Evolutionary conservation across 2,113 vertebrate genomes (phyloP).

Genomic region (Phycodurus eques): DNA sequence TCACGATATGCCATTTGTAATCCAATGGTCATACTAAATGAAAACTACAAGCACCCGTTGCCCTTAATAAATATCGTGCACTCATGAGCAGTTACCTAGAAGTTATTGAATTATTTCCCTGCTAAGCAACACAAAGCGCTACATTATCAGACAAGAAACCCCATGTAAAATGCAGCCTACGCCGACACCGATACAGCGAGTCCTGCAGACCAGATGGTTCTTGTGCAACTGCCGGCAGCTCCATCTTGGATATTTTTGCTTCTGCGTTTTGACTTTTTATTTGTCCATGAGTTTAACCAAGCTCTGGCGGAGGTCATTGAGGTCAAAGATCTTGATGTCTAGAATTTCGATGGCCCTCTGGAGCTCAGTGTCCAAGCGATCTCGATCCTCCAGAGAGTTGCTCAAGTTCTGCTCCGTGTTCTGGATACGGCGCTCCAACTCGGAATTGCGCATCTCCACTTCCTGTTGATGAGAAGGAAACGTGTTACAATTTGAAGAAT

Average conservation of each 20-base stretch:
- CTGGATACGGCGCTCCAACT: constrained; percentile 84
- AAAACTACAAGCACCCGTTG: constrained; percentile 1
- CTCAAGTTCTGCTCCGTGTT: constrained; percentile 80
- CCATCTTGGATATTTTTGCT: constrained; percentile 9
- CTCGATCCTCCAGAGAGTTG: constrained; percentile 79
- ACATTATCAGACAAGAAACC: neutral
- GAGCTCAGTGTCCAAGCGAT: constrained; percentile 81
- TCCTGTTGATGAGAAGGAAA: constrained; percentile 70
- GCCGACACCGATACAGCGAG: constrained; percentile 17
- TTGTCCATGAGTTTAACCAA: constrained; percentile 87
- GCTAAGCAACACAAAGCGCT: neutral
- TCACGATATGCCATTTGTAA: neutral
- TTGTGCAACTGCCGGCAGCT: constrained; percentile 38
- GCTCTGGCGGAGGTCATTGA: constrained; percentile 88
- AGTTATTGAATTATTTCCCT: constrained; percentile 8
- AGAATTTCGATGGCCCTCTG: constrained; percentile 85
- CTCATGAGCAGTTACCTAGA: neutral
- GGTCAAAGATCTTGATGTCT: constrained; percentile 93
- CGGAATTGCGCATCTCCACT: constrained; percentile 81
- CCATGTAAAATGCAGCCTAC: constrained; percentile 19
- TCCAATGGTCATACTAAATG: neutral
- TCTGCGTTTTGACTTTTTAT: constrained; percentile 14
- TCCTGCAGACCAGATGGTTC: constrained; percentile 23
- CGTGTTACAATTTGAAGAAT: neutral
- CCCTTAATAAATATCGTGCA: neutral